phyloP scores from a whole-genome alignment of 2,888 invertebrate species.

The Drosophila hamatofila region DNA sequence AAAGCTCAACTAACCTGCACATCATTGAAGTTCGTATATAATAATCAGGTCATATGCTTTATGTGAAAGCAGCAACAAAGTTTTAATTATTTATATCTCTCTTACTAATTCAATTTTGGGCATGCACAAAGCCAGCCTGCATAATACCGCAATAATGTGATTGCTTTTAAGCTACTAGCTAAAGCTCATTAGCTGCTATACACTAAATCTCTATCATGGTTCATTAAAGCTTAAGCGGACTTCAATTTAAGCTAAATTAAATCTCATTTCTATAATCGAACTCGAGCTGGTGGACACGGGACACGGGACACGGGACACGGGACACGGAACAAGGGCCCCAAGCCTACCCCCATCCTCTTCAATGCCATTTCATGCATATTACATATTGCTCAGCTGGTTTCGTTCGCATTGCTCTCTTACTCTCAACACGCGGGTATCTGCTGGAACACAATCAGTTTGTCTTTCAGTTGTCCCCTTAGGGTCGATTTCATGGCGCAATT shows the following conservation, averaged over 20 bases:
- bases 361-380: constrained; percentile 1
- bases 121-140: not conserved
- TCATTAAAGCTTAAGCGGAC: constrained; percentile 3
- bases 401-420: constrained; percentile 7
- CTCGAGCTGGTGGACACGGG: not conserved
- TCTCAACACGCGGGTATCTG: constrained; percentile 33
- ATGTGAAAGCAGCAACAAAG: no score
- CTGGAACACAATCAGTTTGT: constrained; percentile 43
- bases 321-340: not conserved
- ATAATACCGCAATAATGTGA: not conserved
- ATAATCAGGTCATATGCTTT: no score
- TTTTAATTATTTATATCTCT: not conserved
- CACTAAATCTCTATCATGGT: not conserved
- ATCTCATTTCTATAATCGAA: constrained; percentile 1
- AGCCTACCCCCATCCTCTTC: not conserved
- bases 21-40: no score
- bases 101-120: not conserved
- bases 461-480: constrained; percentile 47
- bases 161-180: not conserved
- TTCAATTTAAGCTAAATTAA: not conserved
- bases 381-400: not conserved
- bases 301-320: no score
- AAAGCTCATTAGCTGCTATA: not conserved
- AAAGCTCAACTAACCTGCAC: not conserved
- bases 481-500: constrained; percentile 63